These are phyloP conservation scores for Pyralis farinalis DNA, from an alignment of 2,888 invertebrate genomes.

Conservation along the genomic window DNA sequence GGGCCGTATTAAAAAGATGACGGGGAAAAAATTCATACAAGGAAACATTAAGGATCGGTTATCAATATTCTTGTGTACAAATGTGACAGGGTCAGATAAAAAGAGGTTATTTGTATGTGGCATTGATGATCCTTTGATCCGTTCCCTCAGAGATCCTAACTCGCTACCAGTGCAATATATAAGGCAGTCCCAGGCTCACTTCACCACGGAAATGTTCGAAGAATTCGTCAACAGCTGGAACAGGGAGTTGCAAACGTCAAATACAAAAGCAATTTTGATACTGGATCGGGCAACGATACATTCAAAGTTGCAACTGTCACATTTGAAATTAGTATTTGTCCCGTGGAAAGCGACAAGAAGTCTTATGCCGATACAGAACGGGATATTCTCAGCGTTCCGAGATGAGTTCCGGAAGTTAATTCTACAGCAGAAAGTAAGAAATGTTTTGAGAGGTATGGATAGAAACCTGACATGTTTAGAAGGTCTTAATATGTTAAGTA, in stretches of 20 bases:
- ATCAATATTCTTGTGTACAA: slow-evolving; percentile 40
- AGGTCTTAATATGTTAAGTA: slow-evolving; percentile 37
- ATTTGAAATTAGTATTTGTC: slow-evolving; percentile 42
- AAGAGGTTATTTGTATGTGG: slow-evolving; percentile 42
- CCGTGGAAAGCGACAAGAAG: slow-evolving; percentile 44
- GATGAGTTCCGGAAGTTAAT: slow-evolving; percentile 36
- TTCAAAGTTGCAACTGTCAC: slow-evolving; percentile 37
- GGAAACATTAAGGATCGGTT: slow-evolving; percentile 39
- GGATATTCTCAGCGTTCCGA: slow-evolving; percentile 34
- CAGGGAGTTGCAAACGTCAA: slow-evolving; percentile 26
- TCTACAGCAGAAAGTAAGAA: slow-evolving; percentile 37
- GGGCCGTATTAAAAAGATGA: slow-evolving; percentile 39
- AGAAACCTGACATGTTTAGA: slow-evolving; percentile 41
- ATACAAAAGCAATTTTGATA: slow-evolving; percentile 33
- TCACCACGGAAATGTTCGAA: slow-evolving; percentile 44
- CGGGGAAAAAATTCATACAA: slow-evolving; percentile 42
- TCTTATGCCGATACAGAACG: slow-evolving; percentile 42
- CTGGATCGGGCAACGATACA: slow-evolving; percentile 45
- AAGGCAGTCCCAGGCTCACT: slow-evolving; percentile 38
- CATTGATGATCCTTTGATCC: slow-evolving; percentile 36
- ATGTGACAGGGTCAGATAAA: slow-evolving; percentile 40
- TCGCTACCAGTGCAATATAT: slow-evolving; percentile 42
- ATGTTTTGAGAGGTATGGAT: slow-evolving; percentile 34
- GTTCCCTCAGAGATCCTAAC: slow-evolving; percentile 34
- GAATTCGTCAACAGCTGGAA: slow-evolving; percentile 45